Evolutionary conservation across 2,797 vertebrate species (phyloP), one percentile per base, ranked within the genome.

Genomic region (Scolopax rusticola): DNA sequence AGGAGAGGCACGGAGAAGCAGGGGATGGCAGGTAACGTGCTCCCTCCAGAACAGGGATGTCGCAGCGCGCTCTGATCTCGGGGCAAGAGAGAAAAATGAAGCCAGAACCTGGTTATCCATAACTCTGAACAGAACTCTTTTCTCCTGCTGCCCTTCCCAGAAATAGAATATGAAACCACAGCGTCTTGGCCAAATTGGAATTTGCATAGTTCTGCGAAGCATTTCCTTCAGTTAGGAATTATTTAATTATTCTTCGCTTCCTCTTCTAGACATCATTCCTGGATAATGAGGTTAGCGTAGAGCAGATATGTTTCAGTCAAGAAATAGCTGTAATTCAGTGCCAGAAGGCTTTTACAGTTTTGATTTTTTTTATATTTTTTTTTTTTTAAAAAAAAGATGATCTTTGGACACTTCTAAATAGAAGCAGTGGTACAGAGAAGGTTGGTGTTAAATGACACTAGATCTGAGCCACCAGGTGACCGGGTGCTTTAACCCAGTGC

Each of bases 141-240:
- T 87, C 92, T 94, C 80, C 28, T 47, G 61, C 67, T 89, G 92
- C 63, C 67, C 78, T 97, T 96, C 94, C 93, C 95, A 96, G 96
- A 97, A 96, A 96, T 96, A 97, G 94, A 95, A 96, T 17, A 53
- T 82, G 94, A 94, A 95, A 94, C 89, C 87, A 48, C 87, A 95
- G 95, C 78, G 84, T 92, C 93, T 95, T 77, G 86, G 93, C 91
- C 92, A 97, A 95, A 96, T 91, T 94, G 93, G 92, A 96, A 96
- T 96, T 93, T 96, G 90, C 89, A 96, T 96, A 92, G 95, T 93
- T 96, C 95, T 97, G 96, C 82, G 23, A 92, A 96, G 91, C 96
- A 97, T 97, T 97, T 97, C 95, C 96, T 96, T 96, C 95, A 95
- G 93, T 96, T 97, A 97, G 96, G 90, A 96, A 94, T 97, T 95